phyloP scores from a whole-genome alignment of 1,140 invertebrate genomes.

The Coenobita brevimanus region DNA sequence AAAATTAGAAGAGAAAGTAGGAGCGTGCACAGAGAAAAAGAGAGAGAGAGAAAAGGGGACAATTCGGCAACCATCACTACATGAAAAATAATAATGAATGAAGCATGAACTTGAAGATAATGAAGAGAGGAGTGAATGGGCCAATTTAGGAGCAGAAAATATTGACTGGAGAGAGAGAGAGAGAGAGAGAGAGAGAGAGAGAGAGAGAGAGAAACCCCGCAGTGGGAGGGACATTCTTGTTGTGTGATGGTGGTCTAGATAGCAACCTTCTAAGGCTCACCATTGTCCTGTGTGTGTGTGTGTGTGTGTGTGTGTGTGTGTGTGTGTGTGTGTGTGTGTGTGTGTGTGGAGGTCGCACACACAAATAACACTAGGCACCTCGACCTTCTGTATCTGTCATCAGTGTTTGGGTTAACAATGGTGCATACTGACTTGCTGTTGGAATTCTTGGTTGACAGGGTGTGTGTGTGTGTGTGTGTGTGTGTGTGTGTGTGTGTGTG shows the following conservation, averaged over 20 bases:
- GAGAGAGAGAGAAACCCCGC: not conserved
- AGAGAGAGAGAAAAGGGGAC: no score
- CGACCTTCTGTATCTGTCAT: conserved; percentile 26
- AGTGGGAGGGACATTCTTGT: not conserved
- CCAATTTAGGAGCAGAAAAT: no score
- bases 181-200: conserved; percentile 25
- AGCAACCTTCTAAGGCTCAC: not conserved
- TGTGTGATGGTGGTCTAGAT: conserved; percentile 8
- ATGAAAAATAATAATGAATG: no score
- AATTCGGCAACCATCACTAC: no score
- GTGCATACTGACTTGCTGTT: no score
- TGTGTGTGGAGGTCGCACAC: not conserved
- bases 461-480: not conserved
- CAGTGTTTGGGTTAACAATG: conserved; percentile 13
- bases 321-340: no score
- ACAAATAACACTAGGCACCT: conserved; percentile 10
- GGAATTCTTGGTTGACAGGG: conserved; percentile 15
- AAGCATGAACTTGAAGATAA: no score
- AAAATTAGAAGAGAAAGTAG: no score
- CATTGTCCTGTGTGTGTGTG: not conserved
- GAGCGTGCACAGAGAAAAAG: no score
- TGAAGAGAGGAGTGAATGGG: no score
- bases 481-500: not conserved
- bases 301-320: no score
- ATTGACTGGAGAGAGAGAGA: not conserved